Base-by-base conservation (phyloP, 2,888 invertebrate species). In the Calephelis perditalis region DNA sequence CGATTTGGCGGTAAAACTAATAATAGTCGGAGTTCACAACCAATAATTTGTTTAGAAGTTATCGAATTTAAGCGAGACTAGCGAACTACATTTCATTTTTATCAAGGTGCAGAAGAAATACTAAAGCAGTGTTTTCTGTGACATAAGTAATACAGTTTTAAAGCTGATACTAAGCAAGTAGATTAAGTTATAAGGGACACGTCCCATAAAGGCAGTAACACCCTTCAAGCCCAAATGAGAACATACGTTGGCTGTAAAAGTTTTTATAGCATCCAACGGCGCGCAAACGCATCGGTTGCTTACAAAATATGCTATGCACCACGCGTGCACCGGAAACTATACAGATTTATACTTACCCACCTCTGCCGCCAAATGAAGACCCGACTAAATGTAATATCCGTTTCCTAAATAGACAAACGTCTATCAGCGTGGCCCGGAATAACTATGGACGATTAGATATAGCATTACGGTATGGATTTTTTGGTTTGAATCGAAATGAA, bases 331-430 rank as follows among this genome's bases (percentile, higher is more conserved):
- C 85, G 87, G 86, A 87, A 84, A 81, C 83, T 72, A 77, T 81
- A 85, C 84, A 81, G 80, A 81, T 81, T 85, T 84, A 86, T 86
- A 83, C 82, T 78, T 81, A 82, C 84, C 82, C 83, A 86, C 86
- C 87, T 85, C 82, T 81, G 82, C 87, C 84, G 86, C 86, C 86
- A 86, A 89, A 88, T 86, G 89, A 82, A 87, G 85, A 82, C 82
- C 76, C 83, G 82, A 82, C 88, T 86, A 86, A 86, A 88, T 86
- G 87, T 87, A 86, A 88, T 89, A 87, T 90, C 90, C 90, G 89
- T 84, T 90, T 90, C 90, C 90, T 89, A 90, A 90, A 89, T 88
- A 88, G 89, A 87, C 86, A 85, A 86, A 84, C 86, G 89, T 84
- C 85, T 84, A 88, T 84, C 85, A 79, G 78, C 80, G 82, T 77